A percentile compares a stretch with the other conserved stretches of the same genome.
Conservation (phyloP, 1,140 invertebrate genomes). For the Dolichoris vasculosae region DNA sequence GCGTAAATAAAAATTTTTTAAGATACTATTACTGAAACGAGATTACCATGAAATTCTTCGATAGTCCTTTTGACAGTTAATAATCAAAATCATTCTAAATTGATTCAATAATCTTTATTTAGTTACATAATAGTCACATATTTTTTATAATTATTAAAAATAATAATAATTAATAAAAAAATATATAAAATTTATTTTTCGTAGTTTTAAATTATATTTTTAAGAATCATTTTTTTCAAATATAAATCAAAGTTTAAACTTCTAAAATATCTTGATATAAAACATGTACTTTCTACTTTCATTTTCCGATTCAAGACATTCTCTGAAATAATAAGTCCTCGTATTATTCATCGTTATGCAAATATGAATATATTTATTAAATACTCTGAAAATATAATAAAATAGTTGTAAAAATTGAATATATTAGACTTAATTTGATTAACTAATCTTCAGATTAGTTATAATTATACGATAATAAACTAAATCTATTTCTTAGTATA, state of each 20-base stretch:
- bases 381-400: neutral
- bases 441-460: neutral
- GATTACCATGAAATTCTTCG: neutral
- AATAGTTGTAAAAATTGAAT: neutral
- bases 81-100: neutral
- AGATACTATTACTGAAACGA: neutral
- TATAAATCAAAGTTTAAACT: neutral
- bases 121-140: neutral
- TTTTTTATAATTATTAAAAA: neutral
- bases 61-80: neutral
- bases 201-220: neutral
- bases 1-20: neutral
- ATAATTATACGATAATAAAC: neutral
- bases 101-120: neutral
- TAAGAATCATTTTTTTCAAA: neutral
- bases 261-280: slow-evolving; percentile 7
- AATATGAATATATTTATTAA: neutral
- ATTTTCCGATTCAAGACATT: slow-evolving; percentile 19
- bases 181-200: neutral
- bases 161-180: neutral
- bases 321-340: neutral
- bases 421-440: neutral
- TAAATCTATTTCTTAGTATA: neutral
- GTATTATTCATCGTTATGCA: slow-evolving; percentile 27
- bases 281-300: slow-evolving; percentile 38